Base-by-base conservation (phyloP, 2,888 invertebrate species). In the Diarsia rubi region DNA sequence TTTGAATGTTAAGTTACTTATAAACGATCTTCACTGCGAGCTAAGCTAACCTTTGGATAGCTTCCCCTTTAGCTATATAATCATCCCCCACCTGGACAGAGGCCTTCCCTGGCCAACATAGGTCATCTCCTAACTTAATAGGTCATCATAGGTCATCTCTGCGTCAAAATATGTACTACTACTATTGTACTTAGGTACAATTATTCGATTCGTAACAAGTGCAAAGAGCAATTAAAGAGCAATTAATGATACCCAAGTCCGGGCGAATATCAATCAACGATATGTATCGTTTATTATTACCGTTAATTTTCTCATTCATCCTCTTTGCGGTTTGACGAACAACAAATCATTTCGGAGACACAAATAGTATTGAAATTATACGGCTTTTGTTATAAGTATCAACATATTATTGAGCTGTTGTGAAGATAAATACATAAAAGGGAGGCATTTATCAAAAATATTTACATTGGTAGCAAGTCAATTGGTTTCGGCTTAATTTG, bases 401-500 rank as follows among this genome's bases (percentile, higher is more conserved):
- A 75, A 64, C 71, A 74, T 66, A 75, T 78, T 84, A 84, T 82
- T 79, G 81, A 85, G 74, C 78, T 84, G 86, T 84, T 88, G 81
- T 81, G 82, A 86, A 85, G 83, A 73, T 75, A 74, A 82, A 74
- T 85, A 90, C 86, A 92, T 92, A 93, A 94, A 91, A 92, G 90
- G 90, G 90, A 90, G 88, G 91, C 91, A 95, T 94, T 95, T 95
- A 94, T 93, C 91, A 93, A 95, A 93, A 96, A 96, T 96, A 95
- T 96, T 96, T 96, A 95, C 93, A 94, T 94, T 90, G 94, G 94
- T 91, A 93, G 91, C 94, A 92, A 95, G 92, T 93, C 94, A 94
- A 95, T 95, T 93, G 95, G 93, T 91, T 93, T 92, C 93, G 92
- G 94, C 93, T 95, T 95, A 95, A 95, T 95, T 95, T 94, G 94